Conservation (phyloP, 2,888 invertebrate genomes). For the Drosophila affinis region DNA sequence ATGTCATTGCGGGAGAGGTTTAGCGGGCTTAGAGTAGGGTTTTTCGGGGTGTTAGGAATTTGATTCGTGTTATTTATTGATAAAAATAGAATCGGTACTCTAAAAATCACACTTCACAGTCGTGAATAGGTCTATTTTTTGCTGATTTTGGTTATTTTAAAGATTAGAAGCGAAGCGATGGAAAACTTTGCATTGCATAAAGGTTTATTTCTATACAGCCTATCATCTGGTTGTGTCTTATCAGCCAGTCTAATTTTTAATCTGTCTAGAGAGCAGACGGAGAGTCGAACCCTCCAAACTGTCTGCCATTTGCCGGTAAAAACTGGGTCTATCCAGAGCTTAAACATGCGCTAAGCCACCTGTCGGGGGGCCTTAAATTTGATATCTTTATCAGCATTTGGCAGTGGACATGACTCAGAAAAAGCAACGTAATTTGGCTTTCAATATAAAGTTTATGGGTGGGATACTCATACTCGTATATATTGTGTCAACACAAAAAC, state of each 20-base stretch:
- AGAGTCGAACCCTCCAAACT: constrained; percentile 40
- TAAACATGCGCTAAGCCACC: constrained; percentile 6
- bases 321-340: constrained; percentile 56
- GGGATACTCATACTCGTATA: background rate
- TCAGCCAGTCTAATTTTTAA: constrained; percentile 30
- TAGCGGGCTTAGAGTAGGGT: background rate
- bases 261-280: constrained; percentile 32
- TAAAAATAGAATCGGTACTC: too few species aligned
- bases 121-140: too few species aligned
- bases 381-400: constrained; percentile 20
- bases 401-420: constrained; percentile 32
- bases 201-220: constrained; percentile 37
- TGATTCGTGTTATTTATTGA: too few species aligned
- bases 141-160: constrained; percentile 18
- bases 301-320: constrained; percentile 58
- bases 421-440: constrained; percentile 22
- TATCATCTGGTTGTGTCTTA: constrained; percentile 32
- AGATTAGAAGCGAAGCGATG: constrained; percentile 14
- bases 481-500: constrained; percentile 24
- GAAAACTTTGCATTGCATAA: constrained; percentile 41
- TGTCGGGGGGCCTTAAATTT: constrained; percentile 3
- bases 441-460: constrained; percentile 33
- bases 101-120: too few species aligned
- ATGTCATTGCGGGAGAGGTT: background rate
- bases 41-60: background rate